Evolutionary conservation across 2,888 invertebrate species (phyloP), one percentile per base, ranked within the genome.

Genomic region (Ophraella communa): DNA sequence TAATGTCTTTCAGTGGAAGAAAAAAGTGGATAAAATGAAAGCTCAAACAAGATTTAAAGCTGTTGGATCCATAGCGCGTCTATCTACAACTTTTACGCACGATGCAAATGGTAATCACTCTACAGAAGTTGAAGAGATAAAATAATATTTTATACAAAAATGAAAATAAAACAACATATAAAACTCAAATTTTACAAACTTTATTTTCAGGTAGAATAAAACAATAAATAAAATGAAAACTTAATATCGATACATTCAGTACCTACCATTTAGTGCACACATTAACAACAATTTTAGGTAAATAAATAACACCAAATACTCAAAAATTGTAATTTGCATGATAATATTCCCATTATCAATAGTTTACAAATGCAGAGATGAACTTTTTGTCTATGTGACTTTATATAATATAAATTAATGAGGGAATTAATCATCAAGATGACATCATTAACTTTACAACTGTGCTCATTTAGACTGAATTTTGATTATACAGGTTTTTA

Each of bases 41-140:
- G 89, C 89, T 0, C 85, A 87, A 39, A 88, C 88, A 39, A 85
- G 88, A 70, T 90, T 90, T 72, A 89, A 88, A 79, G 90, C 90
- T 11, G 88, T 88, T 1, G 88, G 88, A 30, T 84, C 88, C 8
- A 86, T 89, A 55, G 89, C 88, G 1, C 85, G 84, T 66, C 79
- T 86, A 53, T 83, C 85, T 0, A 81, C 82, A 11, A 70, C 77
- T 49, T 81, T 82, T 70, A 72, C 76, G 1, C 78, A 77, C 63
- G 73, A 74, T 52, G 60, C n/a, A 49, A 69, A 66, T 21, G 58
- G 47, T 35, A 49, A 47, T 51, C 24, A 11, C n/a, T 14, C 8
- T 49, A 3, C 55, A 23, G 14, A 14, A 45, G n/a, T n/a, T 23
- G n/a, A 14, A 17, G 18, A 30, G 10, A 45, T 60, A 21, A 57